Percentiles rank a stretch among this genome's conserved stretches.
phyloP scores from a whole-genome alignment of 2,113 vertebrate species.

The Poecilia latipinna region DNA sequence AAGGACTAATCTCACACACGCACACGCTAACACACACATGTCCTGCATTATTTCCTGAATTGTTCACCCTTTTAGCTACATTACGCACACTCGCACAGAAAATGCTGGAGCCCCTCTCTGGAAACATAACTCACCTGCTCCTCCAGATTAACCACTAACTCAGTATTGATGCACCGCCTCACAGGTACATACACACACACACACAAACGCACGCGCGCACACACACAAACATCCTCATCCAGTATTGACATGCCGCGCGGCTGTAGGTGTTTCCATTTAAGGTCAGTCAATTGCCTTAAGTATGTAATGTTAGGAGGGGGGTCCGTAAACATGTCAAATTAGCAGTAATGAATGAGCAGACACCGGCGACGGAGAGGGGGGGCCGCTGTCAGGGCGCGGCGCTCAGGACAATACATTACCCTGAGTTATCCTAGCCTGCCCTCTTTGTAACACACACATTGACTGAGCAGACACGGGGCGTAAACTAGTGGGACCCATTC shows the following conservation, averaged over 20 bases:
- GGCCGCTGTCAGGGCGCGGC: conserved; percentile 70
- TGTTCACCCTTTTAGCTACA: conserved; percentile 60
- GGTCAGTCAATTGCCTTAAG: conserved; percentile 80
- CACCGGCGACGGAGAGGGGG: conserved; percentile 44
- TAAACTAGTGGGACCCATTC: conserved; percentile 69
- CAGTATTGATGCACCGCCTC: conserved; percentile 71
- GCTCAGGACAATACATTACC: conserved; percentile 78
- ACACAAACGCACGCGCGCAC: conserved; percentile 38
- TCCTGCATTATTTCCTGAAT: conserved; percentile 50
- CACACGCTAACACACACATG: conserved; percentile 19
- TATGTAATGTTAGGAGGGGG: conserved; percentile 80
- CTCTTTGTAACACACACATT: conserved; percentile 54
- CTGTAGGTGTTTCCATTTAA: conserved; percentile 81
- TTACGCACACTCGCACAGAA: conserved; percentile 64
- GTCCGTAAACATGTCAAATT: conserved; percentile 82
- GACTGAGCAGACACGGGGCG: conserved; percentile 51
- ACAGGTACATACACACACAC: conserved; percentile 38
- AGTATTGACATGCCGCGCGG: conserved; percentile 69
- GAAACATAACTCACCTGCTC: conserved; percentile 74
- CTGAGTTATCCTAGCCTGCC: conserved; percentile 75
- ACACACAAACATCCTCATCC: conserved; percentile 68
- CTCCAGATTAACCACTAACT: conserved; percentile 72
- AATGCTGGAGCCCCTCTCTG: conserved; percentile 45
- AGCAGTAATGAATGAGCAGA: conserved; percentile 79
- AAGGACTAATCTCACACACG: conserved; percentile 49